A percentile compares a stretch with the other conserved stretches of the same genome.
These are phyloP conservation scores for Tubiluchus corallicola DNA, from an alignment of 2,888 invertebrate genomes.

Conservation along the genomic window DNA sequence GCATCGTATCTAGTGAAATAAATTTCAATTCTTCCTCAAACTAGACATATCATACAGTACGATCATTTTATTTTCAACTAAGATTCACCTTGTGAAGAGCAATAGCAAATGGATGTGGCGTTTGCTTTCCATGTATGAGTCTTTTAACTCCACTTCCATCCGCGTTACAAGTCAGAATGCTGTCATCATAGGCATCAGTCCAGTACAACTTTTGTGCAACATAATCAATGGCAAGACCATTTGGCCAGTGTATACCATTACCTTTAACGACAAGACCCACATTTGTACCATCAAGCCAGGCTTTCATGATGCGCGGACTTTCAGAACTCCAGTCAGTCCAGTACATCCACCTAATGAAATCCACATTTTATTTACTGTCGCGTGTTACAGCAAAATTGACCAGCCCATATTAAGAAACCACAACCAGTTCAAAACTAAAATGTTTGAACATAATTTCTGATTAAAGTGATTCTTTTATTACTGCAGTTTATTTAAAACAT, in stretches of 20 bases:
- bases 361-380: no score
- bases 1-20: no score
- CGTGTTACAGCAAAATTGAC: no score
- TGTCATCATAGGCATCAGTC: slow-evolving; percentile 65
- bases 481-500: no score
- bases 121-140: slow-evolving; percentile 38
- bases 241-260: slow-evolving; percentile 57
- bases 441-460: not conserved
- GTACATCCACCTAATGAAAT: slow-evolving; percentile 39
- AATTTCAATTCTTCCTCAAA: no score
- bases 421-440: not conserved
- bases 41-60: no score
- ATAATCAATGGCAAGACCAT: slow-evolving; percentile 65
- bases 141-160: slow-evolving; percentile 37
- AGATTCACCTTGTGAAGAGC: slow-evolving; percentile 47
- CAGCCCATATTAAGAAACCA: no score
- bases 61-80: not conserved
- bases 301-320: slow-evolving; percentile 55
- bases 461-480: not conserved
- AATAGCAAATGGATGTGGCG: slow-evolving; percentile 66
- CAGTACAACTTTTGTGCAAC: slow-evolving; percentile 62
- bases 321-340: slow-evolving; percentile 72
- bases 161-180: slow-evolving; percentile 54
- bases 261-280: slow-evolving; percentile 26
- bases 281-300: slow-evolving; percentile 56